These are phyloP conservation scores for Microcebus murinus DNA, from an alignment of 2,113 vertebrate species.

Conservation along the genomic window DNA sequence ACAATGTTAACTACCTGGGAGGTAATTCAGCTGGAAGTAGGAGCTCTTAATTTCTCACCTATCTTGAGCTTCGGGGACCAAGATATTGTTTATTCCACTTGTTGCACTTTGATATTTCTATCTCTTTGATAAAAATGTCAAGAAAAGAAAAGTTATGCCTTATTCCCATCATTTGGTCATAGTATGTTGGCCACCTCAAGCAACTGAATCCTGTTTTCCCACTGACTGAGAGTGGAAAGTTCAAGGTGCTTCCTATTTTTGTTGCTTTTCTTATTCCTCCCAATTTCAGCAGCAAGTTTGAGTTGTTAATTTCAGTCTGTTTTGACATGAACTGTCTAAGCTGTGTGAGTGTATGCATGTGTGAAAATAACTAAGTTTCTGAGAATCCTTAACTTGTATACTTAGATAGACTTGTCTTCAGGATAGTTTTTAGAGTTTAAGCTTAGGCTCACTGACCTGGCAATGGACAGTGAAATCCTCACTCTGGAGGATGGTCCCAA, in stretches of 20 bases:
- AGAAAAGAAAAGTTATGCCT: neutral
- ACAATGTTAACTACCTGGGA: neutral
- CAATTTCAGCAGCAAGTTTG: neutral
- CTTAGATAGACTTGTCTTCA: neutral
- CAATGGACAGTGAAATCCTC: neutral
- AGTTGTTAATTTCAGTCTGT: conserved; percentile 25
- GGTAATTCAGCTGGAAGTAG: neutral
- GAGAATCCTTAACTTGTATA: neutral
- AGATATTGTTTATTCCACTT: neutral
- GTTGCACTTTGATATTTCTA: neutral
- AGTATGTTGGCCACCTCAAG: neutral
- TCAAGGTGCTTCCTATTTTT: conserved; percentile 17
- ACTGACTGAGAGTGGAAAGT: neutral
- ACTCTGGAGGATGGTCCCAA: fast-evolving
- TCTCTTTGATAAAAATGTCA: neutral
- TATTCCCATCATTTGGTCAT: neutral
- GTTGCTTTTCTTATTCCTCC: conserved; percentile 40
- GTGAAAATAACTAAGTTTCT: conserved; percentile 23
- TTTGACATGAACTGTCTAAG: conserved; percentile 45
- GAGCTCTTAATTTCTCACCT: neutral
- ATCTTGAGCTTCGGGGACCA: neutral
- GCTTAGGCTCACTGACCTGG: neutral
- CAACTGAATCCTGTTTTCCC: neutral
- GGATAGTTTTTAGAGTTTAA: conserved; percentile 21
- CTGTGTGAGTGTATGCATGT: neutral